Base-by-base conservation (phyloP, 2,888 invertebrate genomes). In the Acutogordius australiensis region DNA sequence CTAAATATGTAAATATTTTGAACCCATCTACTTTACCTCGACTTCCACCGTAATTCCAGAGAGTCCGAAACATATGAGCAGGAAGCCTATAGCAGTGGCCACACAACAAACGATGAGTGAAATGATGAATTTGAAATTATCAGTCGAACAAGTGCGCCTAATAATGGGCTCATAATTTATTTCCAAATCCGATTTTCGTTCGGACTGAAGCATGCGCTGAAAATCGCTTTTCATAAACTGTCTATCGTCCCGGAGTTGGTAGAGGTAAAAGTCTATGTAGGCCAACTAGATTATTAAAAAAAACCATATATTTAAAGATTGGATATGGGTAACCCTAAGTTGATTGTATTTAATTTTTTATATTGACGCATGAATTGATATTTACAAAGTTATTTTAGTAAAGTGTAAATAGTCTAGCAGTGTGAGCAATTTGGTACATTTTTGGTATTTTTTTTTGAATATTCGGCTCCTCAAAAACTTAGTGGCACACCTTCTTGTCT, bases 121-220 rank as follows among this genome's bases (percentile, higher is more conserved):
- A n/a, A 51, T 21, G 51, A 51, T 51, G 23, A 51, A 51, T 51
- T 23, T 51, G 26, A 51, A 21, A 51, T 51, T 51, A n/a, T 8
- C 13, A 4, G 13, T 51, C 18, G n/a, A n/a, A 51, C 51, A 51
- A 8, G 51, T 51, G 4, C 51, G 8, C 23, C 51, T 51, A n/a
- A 51, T 51, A 51, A 51, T 51, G 4, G 51, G 51, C 23, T 51
- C 51, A 26, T 51, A 51, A 23, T 51, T 23, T 51, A 51, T 21
- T 51, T 51, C 51, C 13, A 51, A 4, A 23, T 51, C 23, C 4
- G 18, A 13, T 26, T 13, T 4, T 51, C 51, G 8, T 51, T 51
- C 51, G 23, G 13, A 4, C 23, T 51, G 51, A n/a, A 51, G 4
- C n/a, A 51, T 51, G 8, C 26, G 8, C 23, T 51, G 51, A 4